Base-by-base conservation (phyloP, 2,797 vertebrate species). In the Takifugu rubripes region DNA sequence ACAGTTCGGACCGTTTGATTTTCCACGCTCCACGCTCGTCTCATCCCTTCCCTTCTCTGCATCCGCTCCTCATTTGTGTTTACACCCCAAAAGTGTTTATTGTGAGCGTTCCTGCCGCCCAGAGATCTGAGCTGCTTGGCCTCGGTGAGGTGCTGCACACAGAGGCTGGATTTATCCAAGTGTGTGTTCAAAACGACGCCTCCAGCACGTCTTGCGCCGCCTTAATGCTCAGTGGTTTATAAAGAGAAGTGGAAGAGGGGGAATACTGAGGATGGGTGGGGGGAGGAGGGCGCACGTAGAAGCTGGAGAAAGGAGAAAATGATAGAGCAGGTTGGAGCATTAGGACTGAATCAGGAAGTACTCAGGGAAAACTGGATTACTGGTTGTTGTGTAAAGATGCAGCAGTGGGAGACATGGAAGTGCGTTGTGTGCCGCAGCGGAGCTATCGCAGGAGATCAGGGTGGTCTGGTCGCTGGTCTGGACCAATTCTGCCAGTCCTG, bases 151-250 rank as follows among this genome's bases (percentile, higher is more conserved):
- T 69, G 62, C 52, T 67, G 42, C 62, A 21, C 63, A 55, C 59
- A 50, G 67, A 59, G 58, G 81, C 62, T 62, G 73, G 70, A 81
- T 86, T 87, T 80, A 69, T 79, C 66, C 43, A 65, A 75, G 72
- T 66, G 62, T 60, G 67, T 77, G 75, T 80, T 84, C 56, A 63
- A 59, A 84, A 72, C 26, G 63, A 74, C 33, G 48, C 59, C 73
- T 70, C 53, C 68, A 55, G 59, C 67, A n/a, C 59, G 76, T 49
- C 70, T 75, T 77, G 77, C 63, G 71, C 63, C 61, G 44, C 69
- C 68, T 71, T 80, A 74, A 83, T 81, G 74, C 77, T 76, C 56
- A 53, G 58, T 64, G 66, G 61, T 53, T 58, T 74, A 52, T 52
- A 73, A 25, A 25, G 16, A 21, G 16, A 21, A 21, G 44, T 9